Conservation (phyloP, 2,797 vertebrate species). For the Falco novaeseelandiae region DNA sequence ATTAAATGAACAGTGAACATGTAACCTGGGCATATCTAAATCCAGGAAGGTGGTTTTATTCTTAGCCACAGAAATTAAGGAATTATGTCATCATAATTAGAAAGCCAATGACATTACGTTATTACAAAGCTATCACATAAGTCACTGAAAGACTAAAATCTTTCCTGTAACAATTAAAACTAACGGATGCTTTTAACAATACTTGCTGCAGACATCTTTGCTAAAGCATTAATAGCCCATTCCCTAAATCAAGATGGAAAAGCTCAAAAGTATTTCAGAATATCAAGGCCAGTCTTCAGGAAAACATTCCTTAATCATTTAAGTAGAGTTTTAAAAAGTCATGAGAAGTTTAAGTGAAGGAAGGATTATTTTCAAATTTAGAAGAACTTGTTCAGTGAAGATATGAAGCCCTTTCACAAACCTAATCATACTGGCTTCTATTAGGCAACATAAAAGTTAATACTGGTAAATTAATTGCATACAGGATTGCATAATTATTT, state of each 20-base stretch:
- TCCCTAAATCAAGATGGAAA: background rate
- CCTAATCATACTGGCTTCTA: background rate
- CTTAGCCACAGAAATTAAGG: background rate
- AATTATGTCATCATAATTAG: background rate
- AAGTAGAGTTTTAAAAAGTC: background rate
- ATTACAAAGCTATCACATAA: background rate
- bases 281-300: background rate
- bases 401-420: background rate
- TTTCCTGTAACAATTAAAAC: background rate
- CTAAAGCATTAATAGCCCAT: background rate
- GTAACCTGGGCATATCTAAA: background rate
- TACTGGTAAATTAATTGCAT: background rate
- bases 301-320: background rate
- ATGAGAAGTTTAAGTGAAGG: background rate
- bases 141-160: background rate
- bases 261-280: background rate
- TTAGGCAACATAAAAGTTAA: background rate
- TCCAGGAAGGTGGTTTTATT: background rate
- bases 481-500: background rate
- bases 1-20: background rate
- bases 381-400: background rate
- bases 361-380: background rate
- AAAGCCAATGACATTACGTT: background rate
- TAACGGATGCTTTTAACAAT: background rate
- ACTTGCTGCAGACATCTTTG: background rate